phyloP scores from a whole-genome alignment of 1,140 invertebrate genomes.

The Eriosoma lanigerum region DNA sequence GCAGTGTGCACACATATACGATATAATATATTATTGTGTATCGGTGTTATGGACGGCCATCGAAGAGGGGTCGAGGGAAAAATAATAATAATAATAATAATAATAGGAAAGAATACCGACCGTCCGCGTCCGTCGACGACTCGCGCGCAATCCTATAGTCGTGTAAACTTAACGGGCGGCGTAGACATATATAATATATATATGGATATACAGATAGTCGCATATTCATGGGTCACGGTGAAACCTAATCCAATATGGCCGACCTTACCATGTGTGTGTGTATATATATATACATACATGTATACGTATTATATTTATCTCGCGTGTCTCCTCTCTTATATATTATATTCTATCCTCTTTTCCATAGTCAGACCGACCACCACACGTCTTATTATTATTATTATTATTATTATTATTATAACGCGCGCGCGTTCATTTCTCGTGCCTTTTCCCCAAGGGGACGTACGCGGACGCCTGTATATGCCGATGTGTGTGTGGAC shows the following conservation, averaged over 20 bases:
- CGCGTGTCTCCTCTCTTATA: not conserved
- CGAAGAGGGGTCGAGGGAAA: not conserved
- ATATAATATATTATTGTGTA: too few species aligned
- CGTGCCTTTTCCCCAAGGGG: conserved; percentile 23
- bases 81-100: too few species aligned
- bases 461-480: not conserved
- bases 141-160: not conserved
- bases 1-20: too few species aligned
- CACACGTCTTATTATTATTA: conserved; percentile 11
- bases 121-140: too few species aligned
- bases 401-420: conserved; percentile 44
- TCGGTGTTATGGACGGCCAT: too few species aligned
- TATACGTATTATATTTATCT: not conserved
- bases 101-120: not conserved
- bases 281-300: not conserved
- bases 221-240: conserved; percentile 21
- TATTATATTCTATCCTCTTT: too few species aligned
- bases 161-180: not conserved
- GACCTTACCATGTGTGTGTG: not conserved
- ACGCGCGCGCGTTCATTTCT: conserved; percentile 31
- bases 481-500: not conserved
- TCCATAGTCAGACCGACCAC: not conserved
- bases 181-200: too few species aligned
- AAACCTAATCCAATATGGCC: conserved; percentile 41
- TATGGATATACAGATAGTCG: not conserved